phyloP scores from a whole-genome alignment of 2,113 vertebrate species.

The Malurus cyaneus region DNA sequence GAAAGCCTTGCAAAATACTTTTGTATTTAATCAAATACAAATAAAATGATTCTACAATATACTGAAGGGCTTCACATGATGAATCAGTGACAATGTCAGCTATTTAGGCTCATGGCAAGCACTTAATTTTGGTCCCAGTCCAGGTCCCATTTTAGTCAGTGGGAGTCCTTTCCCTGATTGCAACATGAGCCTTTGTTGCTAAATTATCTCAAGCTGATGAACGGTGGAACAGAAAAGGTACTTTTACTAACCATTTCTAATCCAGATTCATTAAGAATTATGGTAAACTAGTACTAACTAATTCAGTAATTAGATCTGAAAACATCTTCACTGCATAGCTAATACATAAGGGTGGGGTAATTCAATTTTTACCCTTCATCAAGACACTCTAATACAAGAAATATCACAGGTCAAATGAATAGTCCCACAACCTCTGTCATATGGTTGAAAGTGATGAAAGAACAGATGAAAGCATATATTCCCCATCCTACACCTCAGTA shows the following conservation, averaged over 20 bases:
- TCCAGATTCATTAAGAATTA: neutral
- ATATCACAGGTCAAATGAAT: neutral
- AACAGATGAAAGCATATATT: neutral
- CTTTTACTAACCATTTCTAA: slow-evolving; percentile 49
- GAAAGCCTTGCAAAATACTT: slow-evolving; percentile 68
- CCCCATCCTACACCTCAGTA: neutral
- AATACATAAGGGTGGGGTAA: neutral
- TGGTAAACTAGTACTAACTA: neutral
- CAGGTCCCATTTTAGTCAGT: slow-evolving; percentile 38
- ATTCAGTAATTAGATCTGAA: slow-evolving; percentile 13
- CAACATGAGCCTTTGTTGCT: slow-evolving; percentile 50
- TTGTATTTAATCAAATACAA: slow-evolving; percentile 73
- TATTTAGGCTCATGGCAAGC: slow-evolving; percentile 62
- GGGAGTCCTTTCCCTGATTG: slow-evolving; percentile 47
- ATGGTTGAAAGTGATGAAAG: neutral
- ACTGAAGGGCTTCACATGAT: slow-evolving; percentile 69
- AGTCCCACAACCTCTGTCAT: neutral
- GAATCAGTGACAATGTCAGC: slow-evolving; percentile 72
- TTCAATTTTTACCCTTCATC: neutral
- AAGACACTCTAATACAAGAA: neutral
- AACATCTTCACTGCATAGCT: neutral
- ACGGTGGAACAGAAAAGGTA: slow-evolving; percentile 45
- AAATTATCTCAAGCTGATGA: slow-evolving; percentile 51
- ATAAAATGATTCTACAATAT: slow-evolving; percentile 65
- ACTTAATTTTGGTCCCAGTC: slow-evolving; percentile 16